A percentile compares a stretch with the other conserved stretches of the same genome.
These are phyloP conservation scores for Silurus asotus DNA, from an alignment of 2,113 vertebrate genomes.

Conservation along the genomic window DNA sequence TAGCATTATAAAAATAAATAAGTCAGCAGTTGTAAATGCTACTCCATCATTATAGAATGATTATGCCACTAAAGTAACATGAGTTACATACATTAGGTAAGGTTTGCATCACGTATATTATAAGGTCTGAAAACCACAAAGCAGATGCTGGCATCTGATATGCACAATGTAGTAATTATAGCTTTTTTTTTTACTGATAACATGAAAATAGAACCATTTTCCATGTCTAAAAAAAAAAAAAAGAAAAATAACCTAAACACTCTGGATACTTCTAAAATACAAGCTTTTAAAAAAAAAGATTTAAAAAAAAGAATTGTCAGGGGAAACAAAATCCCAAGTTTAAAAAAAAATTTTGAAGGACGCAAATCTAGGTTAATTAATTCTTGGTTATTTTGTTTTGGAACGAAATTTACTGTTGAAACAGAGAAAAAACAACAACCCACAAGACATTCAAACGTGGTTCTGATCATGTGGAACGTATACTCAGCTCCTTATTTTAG, in stretches of 20 bases:
- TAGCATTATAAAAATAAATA: not conserved
- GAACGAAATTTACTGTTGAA: constrained; percentile 51
- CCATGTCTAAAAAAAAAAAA: constrained; percentile 49
- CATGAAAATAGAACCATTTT: constrained; percentile 34
- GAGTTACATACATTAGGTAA: not conserved
- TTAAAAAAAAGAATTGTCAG: constrained; percentile 66
- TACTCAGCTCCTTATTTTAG: not conserved
- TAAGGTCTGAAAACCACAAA: not conserved
- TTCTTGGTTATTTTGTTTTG: constrained; percentile 44
- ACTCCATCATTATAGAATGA: not conserved
- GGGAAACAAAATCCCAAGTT: constrained; percentile 63
- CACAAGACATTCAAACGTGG: not conserved
- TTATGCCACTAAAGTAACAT: not conserved
- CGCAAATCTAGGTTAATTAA: constrained; percentile 57
- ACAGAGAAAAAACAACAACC: constrained; percentile 38
- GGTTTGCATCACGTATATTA: not conserved
- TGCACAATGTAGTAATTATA: not conserved
- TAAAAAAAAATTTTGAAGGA: constrained; percentile 56
- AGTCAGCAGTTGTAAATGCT: not conserved
- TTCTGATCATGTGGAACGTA: not conserved
- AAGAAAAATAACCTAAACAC: constrained; percentile 54
- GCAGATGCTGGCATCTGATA: not conserved
- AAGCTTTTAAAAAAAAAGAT: constrained; percentile 68
- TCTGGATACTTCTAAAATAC: constrained; percentile 52
- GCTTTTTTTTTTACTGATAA: constrained; percentile 22